These are phyloP conservation scores for Subacronicta megacephala DNA, from an alignment of 2,888 invertebrate species.

Conservation along the genomic window DNA sequence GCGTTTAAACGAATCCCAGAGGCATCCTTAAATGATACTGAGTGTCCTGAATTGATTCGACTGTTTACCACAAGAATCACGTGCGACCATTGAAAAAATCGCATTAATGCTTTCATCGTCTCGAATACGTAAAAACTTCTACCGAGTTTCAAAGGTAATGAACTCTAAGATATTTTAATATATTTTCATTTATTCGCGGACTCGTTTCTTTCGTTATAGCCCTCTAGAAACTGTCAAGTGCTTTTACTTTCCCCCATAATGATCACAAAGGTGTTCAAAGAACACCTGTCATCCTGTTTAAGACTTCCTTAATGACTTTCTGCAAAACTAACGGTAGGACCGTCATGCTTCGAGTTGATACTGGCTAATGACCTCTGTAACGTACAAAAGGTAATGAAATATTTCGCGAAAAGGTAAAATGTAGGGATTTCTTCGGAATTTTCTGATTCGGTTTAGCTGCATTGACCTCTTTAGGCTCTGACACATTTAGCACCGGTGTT, in stretches of 20 bases:
- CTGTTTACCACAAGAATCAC: constrained; percentile 41
- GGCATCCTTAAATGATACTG: constrained; percentile 2
- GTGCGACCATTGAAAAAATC: constrained; percentile 30
- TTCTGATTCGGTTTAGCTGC: constrained; percentile 4
- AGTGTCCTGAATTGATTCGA: constrained; percentile 21
- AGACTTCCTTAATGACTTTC: constrained; percentile 51
- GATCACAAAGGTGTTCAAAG: constrained; percentile 60
- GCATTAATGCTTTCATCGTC: constrained; percentile 32
- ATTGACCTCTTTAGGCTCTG: constrained; percentile 19
- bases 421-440: constrained; percentile 9
- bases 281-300: constrained; percentile 65
- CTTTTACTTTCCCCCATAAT: constrained; percentile 49
- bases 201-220: constrained; percentile 35
- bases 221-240: constrained; percentile 38
- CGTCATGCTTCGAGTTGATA: constrained; percentile 11
- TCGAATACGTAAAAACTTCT: constrained; percentile 39
- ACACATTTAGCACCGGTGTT: background rate
- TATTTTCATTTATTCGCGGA: constrained; percentile 39
- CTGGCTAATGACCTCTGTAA: constrained; percentile 36
- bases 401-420: constrained; percentile 9
- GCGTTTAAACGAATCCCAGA: background rate
- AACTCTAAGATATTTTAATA: constrained; percentile 46
- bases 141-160: constrained; percentile 41
- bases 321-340: constrained; percentile 43
- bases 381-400: constrained; percentile 12